These are phyloP conservation scores for Mobula hypostoma DNA, from an alignment of 2,113 vertebrate genomes.

Conservation along the genomic window DNA sequence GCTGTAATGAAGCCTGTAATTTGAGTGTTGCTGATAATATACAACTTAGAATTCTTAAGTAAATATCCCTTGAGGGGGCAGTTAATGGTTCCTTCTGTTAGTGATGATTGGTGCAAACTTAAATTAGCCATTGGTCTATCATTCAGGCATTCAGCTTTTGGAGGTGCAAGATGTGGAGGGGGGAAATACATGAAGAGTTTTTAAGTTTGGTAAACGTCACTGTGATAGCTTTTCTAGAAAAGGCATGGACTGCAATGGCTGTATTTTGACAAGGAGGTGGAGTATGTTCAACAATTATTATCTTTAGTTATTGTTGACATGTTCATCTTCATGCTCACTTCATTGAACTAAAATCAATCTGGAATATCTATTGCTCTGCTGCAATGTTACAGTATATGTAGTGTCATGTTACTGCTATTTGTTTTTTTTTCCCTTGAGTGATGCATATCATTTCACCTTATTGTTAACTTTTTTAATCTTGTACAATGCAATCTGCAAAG, in stretches of 20 bases:
- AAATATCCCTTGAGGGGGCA: background rate
- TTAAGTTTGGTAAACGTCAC: background rate
- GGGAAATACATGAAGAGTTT: background rate
- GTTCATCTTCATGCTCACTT: background rate
- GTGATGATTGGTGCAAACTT: background rate
- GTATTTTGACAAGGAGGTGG: background rate
- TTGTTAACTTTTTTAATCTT: background rate
- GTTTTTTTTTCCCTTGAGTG: background rate
- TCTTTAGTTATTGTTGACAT: background rate
- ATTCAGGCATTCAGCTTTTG: background rate
- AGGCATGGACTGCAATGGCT: background rate
- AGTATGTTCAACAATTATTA: background rate
- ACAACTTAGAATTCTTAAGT: background rate
- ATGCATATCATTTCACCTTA: background rate
- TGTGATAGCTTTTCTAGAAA: background rate
- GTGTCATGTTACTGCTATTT: background rate
- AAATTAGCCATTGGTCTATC: background rate
- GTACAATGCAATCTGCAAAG: background rate
- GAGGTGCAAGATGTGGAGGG: too few relatives aligned
- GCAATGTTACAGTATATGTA: background rate
- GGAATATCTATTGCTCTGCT: background rate
- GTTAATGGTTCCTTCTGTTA: background rate
- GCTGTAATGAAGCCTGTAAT: background rate
- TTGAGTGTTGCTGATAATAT: background rate
- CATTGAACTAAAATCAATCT: background rate